Conservation (phyloP, 2,888 invertebrate genomes). For the Ennomos erosarius region DNA sequence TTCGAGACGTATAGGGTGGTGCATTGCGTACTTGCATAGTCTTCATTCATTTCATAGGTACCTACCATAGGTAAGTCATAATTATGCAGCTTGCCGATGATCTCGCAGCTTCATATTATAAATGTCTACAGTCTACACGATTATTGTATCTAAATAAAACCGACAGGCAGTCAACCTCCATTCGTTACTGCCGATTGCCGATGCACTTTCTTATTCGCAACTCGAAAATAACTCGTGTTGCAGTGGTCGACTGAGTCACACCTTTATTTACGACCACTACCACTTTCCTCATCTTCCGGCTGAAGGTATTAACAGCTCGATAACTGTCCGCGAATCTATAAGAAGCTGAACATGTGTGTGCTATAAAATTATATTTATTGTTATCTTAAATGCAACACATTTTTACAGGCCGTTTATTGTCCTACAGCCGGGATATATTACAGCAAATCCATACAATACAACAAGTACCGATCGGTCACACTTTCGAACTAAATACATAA, state of each 20-base stretch:
- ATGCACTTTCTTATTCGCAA: slow-evolving; percentile 79
- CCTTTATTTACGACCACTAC: slow-evolving; percentile 70
- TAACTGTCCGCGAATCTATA: slow-evolving; percentile 55
- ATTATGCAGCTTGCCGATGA: no score
- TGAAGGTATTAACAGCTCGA: slow-evolving; percentile 49
- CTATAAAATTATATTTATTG: slow-evolving; percentile 43
- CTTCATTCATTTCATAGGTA: no score
- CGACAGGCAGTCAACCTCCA: slow-evolving; percentile 21
- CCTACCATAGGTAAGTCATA: no score
- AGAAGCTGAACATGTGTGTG: slow-evolving; percentile 42
- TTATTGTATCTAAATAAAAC: slow-evolving; percentile 18
- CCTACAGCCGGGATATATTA: no score
- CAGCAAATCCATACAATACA: no score
- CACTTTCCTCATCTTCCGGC: slow-evolving; percentile 62
- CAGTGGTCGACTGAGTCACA: slow-evolving; percentile 63
- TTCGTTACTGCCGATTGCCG: slow-evolving; percentile 39
- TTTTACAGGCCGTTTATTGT: slow-evolving; percentile 28
- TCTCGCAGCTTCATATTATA: no score
- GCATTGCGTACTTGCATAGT: no score
- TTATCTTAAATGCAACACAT: slow-evolving; percentile 43
- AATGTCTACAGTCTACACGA: background rate
- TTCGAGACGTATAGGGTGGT: no score
- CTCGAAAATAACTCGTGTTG: slow-evolving; percentile 72
- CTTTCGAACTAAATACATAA: no score
- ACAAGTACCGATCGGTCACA: no score